phyloP scores from a whole-genome alignment of 2,888 invertebrate genomes.

The Protula sp. region DNA sequence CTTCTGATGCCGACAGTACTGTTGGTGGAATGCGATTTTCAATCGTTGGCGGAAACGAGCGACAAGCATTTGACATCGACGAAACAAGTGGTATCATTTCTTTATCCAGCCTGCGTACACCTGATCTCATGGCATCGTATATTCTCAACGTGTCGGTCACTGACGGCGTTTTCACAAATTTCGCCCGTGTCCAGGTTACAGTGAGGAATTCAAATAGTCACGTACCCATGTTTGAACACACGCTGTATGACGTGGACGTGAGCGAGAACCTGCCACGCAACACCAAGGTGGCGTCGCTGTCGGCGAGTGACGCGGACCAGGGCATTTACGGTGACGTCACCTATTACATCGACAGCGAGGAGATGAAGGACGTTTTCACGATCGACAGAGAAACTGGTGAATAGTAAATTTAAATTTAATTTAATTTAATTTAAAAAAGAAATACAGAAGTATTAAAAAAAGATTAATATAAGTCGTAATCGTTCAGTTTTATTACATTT shows the following conservation, averaged over 20 bases:
- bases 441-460: neutral
- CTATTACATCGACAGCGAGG: constrained; percentile 56
- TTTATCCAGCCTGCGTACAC: constrained; percentile 70
- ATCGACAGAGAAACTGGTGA: constrained; percentile 56
- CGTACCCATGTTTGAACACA: constrained; percentile 73
- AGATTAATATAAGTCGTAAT: too few relatives aligned
- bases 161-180: constrained; percentile 90
- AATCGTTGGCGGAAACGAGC: constrained; percentile 74
- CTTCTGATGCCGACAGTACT: constrained; percentile 78
- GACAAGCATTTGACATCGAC: constrained; percentile 48
- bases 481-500: too few relatives aligned
- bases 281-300: constrained; percentile 68
- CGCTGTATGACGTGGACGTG: constrained; percentile 71
- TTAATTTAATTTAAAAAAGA: neutral
- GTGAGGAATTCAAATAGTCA: constrained; percentile 63
- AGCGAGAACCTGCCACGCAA: constrained; percentile 76
- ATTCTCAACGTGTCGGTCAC: constrained; percentile 87
- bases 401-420: constrained; percentile 3
- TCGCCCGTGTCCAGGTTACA: constrained; percentile 58
- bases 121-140: constrained; percentile 64
- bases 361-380: constrained; percentile 49
- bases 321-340: constrained; percentile 66
- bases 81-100: constrained; percentile 60
- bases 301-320: constrained; percentile 70
- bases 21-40: constrained; percentile 73